A percentile compares a stretch with the other conserved stretches of the same genome.
These are phyloP conservation scores for Sweltsa coloradensis DNA, from an alignment of 1,140 invertebrate species.

Conservation along the genomic window DNA sequence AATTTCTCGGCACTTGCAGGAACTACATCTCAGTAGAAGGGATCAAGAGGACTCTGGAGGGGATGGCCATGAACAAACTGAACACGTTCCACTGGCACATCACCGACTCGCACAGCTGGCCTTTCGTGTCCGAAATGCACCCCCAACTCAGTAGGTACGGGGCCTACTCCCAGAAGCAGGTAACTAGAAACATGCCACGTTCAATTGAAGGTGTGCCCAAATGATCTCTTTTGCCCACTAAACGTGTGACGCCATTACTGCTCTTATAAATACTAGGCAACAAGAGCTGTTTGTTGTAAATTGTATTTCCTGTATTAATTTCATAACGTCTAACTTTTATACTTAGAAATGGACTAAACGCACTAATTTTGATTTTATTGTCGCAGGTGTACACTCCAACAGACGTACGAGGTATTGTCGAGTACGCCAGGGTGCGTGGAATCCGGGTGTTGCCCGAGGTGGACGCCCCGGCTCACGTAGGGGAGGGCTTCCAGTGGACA, in stretches of 20 bases:
- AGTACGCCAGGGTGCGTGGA: conserved; percentile 55
- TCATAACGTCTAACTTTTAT: too few relatives aligned
- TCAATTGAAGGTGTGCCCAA: too few relatives aligned
- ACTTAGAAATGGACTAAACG: too few relatives aligned
- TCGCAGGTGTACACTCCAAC: conserved; percentile 57
- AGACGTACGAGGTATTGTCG: conserved; percentile 55
- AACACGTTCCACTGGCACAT: conserved; percentile 82
- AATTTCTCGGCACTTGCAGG: conserved; percentile 65
- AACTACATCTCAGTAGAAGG: conserved; percentile 59
- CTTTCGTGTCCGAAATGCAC: conserved; percentile 49
- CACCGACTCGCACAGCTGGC: conserved; percentile 74
- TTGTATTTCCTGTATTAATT: too few relatives aligned
- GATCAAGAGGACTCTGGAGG: conserved; percentile 63
- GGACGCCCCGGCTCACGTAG: conserved; percentile 78
- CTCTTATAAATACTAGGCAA: too few relatives aligned
- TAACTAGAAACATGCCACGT: too few relatives aligned
- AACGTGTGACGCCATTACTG: too few relatives aligned
- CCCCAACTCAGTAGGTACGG: conserved; percentile 61
- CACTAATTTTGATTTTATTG: conserved; percentile 5
- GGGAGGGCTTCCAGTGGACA: conserved; percentile 72
- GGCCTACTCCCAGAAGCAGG: conserved; percentile 53
- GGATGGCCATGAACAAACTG: conserved; percentile 67
- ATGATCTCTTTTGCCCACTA: too few relatives aligned
- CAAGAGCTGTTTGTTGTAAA: too few relatives aligned
- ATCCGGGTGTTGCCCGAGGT: conserved; percentile 68